Evolutionary conservation across 2,113 vertebrate genomes (phyloP).

Genomic region (Anarrhichthys ocellatus): DNA sequence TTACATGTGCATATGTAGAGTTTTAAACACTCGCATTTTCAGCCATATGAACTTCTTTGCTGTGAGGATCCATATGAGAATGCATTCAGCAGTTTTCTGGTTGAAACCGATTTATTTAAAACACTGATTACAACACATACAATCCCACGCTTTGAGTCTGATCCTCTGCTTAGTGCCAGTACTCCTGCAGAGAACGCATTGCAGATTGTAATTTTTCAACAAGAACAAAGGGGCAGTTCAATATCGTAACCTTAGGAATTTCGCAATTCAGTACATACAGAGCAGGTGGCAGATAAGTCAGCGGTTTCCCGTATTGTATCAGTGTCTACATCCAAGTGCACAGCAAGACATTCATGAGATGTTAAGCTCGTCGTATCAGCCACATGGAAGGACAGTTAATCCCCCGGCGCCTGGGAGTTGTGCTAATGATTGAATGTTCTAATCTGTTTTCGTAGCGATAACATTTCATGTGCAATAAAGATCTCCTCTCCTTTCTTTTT

Average conservation of each 20-base stretch:
- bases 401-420: conserved; percentile 36
- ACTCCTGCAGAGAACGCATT: conserved; percentile 16
- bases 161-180: conserved; percentile 36
- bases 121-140: conserved; percentile 33
- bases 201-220: conserved; percentile 41
- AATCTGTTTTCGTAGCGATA: conserved; percentile 30
- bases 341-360: conserved; percentile 51
- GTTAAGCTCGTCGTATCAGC: conserved; percentile 50
- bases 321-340: conserved; percentile 35
- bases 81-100: conserved; percentile 22
- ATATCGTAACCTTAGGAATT: conserved; percentile 48
- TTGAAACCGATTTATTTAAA: conserved; percentile 17
- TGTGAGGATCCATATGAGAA: not conserved
- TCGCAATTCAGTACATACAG: conserved; percentile 31
- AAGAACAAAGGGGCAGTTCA: conserved; percentile 38
- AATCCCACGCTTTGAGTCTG: conserved; percentile 18
- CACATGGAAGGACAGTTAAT: conserved; percentile 66
- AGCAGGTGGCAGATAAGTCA: conserved; percentile 51
- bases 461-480: conserved; percentile 35
- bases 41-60: not conserved
- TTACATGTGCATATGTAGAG: conserved; percentile 5
- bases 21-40: conserved; percentile 27
- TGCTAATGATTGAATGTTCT: conserved; percentile 46
- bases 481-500: not conserved
- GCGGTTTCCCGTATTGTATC: conserved; percentile 43